These are phyloP conservation scores for Hipparchia semele DNA, from an alignment of 2,888 invertebrate genomes.

Conservation along the genomic window DNA sequence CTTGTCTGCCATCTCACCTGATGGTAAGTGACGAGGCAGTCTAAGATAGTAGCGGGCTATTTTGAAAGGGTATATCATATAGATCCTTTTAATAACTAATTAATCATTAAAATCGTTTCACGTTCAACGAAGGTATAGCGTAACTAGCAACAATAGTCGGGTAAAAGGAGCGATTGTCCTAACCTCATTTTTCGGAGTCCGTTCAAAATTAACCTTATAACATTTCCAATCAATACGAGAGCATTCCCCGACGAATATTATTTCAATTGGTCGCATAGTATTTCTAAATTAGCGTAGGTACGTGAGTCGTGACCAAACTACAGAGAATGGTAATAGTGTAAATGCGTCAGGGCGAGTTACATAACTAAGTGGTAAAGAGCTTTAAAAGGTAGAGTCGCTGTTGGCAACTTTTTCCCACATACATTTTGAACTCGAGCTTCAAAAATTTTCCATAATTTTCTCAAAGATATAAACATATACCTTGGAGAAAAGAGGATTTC, in stretches of 20 bases:
- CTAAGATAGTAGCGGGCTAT: no score
- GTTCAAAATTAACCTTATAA: not conserved
- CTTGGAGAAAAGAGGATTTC: no score
- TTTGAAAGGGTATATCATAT: no score
- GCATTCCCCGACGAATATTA: slow-evolving; percentile 5
- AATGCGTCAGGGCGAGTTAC: slow-evolving; percentile 1
- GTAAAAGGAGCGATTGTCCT: no score
- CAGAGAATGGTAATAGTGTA: not conserved
- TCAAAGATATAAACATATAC: no score
- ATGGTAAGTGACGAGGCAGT: no score
- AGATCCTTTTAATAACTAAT: no score
- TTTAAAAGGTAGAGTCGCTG: not conserved
- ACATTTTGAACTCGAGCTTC: not conserved
- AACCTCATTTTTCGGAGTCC: no score
- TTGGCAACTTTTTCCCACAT: not conserved
- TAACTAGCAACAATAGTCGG: no score
- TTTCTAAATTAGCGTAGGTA: not conserved
- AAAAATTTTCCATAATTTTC: not conserved
- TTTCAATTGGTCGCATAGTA: not conserved
- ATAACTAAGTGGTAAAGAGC: not conserved
- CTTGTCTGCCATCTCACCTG: no score
- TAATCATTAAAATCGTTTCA: no score
- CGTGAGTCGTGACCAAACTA: slow-evolving; percentile 6
- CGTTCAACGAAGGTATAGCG: no score
- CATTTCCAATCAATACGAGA: slow-evolving; percentile 5